Conservation (phyloP, 2,888 invertebrate genomes). For the Drosophila anceps region DNA sequence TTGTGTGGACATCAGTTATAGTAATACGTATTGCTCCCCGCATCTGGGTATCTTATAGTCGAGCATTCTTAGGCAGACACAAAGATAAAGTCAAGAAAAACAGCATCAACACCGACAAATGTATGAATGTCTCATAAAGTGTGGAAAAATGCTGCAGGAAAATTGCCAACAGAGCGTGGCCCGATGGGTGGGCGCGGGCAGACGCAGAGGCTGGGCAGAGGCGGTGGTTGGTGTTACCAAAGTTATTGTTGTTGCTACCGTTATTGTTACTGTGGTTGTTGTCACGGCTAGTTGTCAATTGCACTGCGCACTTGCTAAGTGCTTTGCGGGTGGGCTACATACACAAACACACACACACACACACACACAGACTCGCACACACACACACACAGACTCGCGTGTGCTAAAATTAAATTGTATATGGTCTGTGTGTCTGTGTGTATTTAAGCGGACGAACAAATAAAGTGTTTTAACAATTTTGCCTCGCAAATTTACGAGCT, state of each 20-base stretch:
- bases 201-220: neutral
- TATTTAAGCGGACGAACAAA: constrained; percentile 49
- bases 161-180: constrained; percentile 63
- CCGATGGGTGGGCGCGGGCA: constrained; percentile 29
- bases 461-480: constrained; percentile 51
- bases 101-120: constrained; percentile 13
- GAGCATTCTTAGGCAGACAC: neutral
- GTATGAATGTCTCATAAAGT: constrained; percentile 57
- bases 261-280: constrained; percentile 1
- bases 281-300: constrained; percentile 66
- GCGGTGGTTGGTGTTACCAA: constrained; percentile 8
- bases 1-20: too few relatives aligned
- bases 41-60: neutral
- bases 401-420: constrained; percentile 32
- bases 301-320: constrained; percentile 45
- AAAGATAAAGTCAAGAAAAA: constrained; percentile 5
- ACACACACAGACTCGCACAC: too few relatives aligned
- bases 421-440: constrained; percentile 42
- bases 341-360: neutral
- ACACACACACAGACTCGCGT: neutral
- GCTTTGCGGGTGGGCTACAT: neutral
- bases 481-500: constrained; percentile 66
- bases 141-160: constrained; percentile 60
- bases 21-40: too few relatives aligned
- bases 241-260: constrained; percentile 40